Base-by-base conservation (phyloP, 1,140 invertebrate species). In the Mactra quadrangularis region DNA sequence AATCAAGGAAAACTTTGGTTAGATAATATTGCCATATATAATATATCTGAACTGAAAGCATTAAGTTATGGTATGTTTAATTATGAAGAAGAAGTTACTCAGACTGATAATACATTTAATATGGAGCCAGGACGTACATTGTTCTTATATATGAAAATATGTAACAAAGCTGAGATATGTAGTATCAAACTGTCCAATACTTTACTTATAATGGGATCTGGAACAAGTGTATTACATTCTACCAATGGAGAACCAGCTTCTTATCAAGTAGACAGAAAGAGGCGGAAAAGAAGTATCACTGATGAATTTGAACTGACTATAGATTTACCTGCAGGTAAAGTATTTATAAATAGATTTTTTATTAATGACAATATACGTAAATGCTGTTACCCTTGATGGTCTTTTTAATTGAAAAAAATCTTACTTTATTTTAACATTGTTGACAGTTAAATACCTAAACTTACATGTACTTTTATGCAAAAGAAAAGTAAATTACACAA, bases 61-160 rank as follows among this genome's bases (percentile, higher is more conserved):
- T 45, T 70, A 15, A 47, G 50, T 25, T 0, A 50, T 19, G 74
- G 29, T 19, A 27, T 50, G 0, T n/a, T n/a, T n/a, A n/a, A n/a
- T n/a, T 62, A 76, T 35, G 59, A 52, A 19, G 35, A 50, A 38
- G 45, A 19, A 38, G 38, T 22, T 22, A 22, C 25, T n/a, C 19
- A 45, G 17, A 19, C n/a, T n/a, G n/a, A 35, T n/a, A 71, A 81
- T 35, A 59, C 25, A 29, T 81, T 70, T 55, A 38, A 33, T 33
- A 81, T 81, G 77, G 77, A 81, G 22, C 22, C 45, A 4, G 77
- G 77, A 35, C 33, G 77, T n/a, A 81, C 77, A 7, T 35, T 70
- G 52, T 81, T 81, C 33, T 17, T 81, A 11, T 66, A 38, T 22
- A 81, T 81, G 66, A 0, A 64, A n/a, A 17, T 81, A n/a, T 81